A percentile compares a stretch with the other conserved stretches of the same genome.
phyloP scores from a whole-genome alignment of 2,888 invertebrate species.

The Thecophora atra region DNA sequence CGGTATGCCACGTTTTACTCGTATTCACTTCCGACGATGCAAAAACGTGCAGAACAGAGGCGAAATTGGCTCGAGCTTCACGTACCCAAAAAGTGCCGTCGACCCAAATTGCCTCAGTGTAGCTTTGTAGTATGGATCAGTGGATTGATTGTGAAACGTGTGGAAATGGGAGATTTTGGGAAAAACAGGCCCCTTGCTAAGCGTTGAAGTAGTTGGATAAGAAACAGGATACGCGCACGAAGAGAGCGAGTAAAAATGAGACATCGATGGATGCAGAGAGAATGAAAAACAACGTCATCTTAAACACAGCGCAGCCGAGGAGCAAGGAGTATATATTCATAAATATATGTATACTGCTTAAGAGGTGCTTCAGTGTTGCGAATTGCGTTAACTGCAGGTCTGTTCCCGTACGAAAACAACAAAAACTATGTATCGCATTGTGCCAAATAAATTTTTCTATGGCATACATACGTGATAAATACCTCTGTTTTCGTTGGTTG shows the following conservation, averaged over 20 bases:
- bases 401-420: slow-evolving; percentile 20
- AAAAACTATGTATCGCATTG: slow-evolving; percentile 32
- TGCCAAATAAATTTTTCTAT: slow-evolving; percentile 24
- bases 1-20: slow-evolving; percentile 46
- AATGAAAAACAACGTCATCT: not conserved
- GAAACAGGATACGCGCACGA: not conserved
- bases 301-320: not conserved
- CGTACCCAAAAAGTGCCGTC: slow-evolving; percentile 22
- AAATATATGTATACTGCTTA: too few species aligned
- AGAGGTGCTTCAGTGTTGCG: slow-evolving; percentile 1
- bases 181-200: not conserved
- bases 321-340: not conserved
- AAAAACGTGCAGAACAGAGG: not conserved
- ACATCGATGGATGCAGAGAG: not conserved
- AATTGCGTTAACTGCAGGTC: not conserved
- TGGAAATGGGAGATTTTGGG: too few species aligned
- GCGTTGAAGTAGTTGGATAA: not conserved
- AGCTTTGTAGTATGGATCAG: slow-evolving; percentile 18
- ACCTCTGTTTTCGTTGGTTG: slow-evolving; percentile 5
- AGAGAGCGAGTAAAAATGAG: not conserved
- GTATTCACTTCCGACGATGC: slow-evolving; percentile 38
- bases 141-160: not conserved
- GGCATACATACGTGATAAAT: slow-evolving; percentile 26
- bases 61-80: not conserved
- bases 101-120: slow-evolving; percentile 34